Evolutionary conservation across 1,140 invertebrate genomes (phyloP).

Genomic region (Bombus sibiricus): DNA sequence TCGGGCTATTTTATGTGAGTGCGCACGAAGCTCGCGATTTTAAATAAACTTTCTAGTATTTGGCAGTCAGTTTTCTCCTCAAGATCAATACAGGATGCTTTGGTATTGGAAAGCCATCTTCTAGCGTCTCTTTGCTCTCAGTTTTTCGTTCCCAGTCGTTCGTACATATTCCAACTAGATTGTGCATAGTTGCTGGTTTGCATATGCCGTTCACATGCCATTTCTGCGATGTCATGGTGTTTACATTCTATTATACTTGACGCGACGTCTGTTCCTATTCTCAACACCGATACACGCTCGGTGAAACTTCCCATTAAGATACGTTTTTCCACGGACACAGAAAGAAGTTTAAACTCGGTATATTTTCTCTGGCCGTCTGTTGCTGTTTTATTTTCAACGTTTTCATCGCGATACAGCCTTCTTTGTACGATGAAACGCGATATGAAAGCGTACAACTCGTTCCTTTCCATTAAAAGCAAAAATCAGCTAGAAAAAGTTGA

Average conservation of each 20-base stretch:
- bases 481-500: too few species aligned
- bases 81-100: slow-evolving; percentile 14
- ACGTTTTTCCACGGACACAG: neutral
- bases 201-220: slow-evolving; percentile 16
- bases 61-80: neutral
- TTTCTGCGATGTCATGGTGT: slow-evolving; percentile 23
- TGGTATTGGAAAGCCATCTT: slow-evolving; percentile 40
- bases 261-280: neutral
- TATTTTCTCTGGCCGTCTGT: neutral
- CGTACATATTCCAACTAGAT: slow-evolving; percentile 34
- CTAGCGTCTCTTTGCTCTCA: neutral
- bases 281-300: neutral
- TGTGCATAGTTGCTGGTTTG: slow-evolving; percentile 34
- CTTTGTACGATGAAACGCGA: neutral
- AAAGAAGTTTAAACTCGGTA: neutral
- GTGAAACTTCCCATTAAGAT: slow-evolving; percentile 36
- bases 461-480: neutral
- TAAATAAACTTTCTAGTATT: slow-evolving; percentile 16
- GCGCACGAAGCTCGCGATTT: neutral
- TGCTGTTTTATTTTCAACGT: neutral
- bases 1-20: neutral
- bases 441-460: neutral
- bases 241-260: slow-evolving; percentile 50
- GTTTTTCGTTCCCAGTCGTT: neutral
- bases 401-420: neutral